Evolutionary conservation across 2,113 vertebrate genomes (phyloP).

Genomic region (Labeo catla): DNA sequence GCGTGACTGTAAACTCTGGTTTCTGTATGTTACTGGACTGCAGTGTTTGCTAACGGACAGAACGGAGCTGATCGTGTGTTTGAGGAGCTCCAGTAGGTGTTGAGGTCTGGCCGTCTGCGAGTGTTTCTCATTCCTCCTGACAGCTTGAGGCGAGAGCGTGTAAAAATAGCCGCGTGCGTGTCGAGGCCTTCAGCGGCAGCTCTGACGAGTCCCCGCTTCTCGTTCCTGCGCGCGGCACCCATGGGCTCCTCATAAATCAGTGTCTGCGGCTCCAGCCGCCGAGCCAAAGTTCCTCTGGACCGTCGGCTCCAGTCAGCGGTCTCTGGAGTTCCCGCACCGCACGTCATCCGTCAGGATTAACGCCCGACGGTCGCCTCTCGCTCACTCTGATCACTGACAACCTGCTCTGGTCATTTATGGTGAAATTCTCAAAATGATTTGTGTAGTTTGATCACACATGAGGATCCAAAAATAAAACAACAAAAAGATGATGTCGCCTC

Average conservation of each 20-base stretch:
- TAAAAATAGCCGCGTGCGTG: constrained; percentile 18
- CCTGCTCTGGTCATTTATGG: too few relatives aligned
- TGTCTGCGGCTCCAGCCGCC: background rate
- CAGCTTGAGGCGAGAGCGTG: constrained; percentile 18
- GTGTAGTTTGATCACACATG: too few relatives aligned
- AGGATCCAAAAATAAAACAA: too few relatives aligned
- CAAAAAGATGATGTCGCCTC: too few relatives aligned
- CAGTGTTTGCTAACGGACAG: too few relatives aligned
- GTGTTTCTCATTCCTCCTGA: constrained; percentile 6
- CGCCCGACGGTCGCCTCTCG: too few relatives aligned
- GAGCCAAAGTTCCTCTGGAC: background rate
- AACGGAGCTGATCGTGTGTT: too few relatives aligned
- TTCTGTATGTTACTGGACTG: too few relatives aligned
- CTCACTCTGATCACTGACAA: too few relatives aligned
- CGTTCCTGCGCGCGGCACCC: constrained; percentile 62
- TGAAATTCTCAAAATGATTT: background rate
- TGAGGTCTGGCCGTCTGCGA: background rate
- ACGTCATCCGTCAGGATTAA: constrained; percentile 10
- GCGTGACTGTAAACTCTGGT: too few relatives aligned
- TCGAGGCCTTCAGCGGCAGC: background rate
- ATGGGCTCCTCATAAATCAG: constrained; percentile 71
- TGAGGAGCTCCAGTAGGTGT: background rate
- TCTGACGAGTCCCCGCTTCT: constrained; percentile 31
- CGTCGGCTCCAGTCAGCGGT: constrained; percentile 20
- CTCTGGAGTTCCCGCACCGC: background rate